Percentiles rank a stretch among this genome's conserved stretches.
These are phyloP conservation scores for Puma concolor DNA, from an alignment of 2,113 vertebrate genomes.

Conservation along the genomic window DNA sequence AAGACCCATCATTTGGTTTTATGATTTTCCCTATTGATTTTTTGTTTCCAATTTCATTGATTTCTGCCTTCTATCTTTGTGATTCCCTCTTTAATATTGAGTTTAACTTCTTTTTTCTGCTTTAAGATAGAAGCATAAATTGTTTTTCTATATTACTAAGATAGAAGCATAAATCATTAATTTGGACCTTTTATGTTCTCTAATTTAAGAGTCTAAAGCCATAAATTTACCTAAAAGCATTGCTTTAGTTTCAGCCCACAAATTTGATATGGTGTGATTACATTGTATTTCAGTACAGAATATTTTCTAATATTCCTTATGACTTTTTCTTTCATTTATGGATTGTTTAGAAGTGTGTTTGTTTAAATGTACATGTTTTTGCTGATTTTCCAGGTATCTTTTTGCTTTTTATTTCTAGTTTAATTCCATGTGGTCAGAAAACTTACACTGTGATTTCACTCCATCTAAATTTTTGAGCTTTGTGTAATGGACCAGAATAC, in stretches of 20 bases:
- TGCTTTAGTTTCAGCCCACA: neutral
- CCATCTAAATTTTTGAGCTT: neutral
- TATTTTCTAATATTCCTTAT: slow-evolving; percentile 39
- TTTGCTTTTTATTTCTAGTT: slow-evolving; percentile 29
- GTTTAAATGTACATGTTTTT: neutral
- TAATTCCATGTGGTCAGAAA: neutral
- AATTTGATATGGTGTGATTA: neutral
- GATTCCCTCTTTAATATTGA: neutral
- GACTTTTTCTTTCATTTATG: slow-evolving; percentile 16
- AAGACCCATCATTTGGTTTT: neutral
- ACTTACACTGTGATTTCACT: neutral
- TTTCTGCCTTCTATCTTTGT: neutral
- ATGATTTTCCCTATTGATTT: neutral
- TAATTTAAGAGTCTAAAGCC: neutral
- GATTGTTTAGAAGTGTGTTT: neutral
- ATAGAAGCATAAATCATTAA: neutral
- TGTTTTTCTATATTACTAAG: neutral
- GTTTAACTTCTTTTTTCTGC: neutral
- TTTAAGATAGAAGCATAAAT: neutral
- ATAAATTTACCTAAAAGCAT: neutral
- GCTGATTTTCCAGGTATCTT: neutral
- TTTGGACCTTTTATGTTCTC: neutral
- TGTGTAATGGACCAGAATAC: neutral
- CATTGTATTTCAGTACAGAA: neutral
- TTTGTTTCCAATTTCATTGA: slow-evolving; percentile 6